Conservation (phyloP, 2,888 invertebrate species). For the Iphiclides podalirius region DNA sequence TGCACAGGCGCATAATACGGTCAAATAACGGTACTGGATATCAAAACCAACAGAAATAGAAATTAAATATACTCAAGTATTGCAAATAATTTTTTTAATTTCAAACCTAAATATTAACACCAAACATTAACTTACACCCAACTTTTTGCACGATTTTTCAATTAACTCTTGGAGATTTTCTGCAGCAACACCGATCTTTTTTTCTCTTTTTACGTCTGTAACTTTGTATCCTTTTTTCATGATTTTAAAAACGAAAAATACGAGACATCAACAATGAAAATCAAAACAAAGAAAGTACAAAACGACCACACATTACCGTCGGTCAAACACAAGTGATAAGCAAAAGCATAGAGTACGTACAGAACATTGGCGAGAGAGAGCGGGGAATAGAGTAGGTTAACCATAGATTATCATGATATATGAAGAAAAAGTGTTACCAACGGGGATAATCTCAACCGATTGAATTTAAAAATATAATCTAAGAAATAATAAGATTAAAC, state of each 20-base stretch:
- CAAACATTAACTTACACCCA: constrained; percentile 72
- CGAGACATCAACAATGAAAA: constrained; percentile 13
- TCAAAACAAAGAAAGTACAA: constrained; percentile 23
- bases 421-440: too few relatives aligned
- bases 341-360: background rate
- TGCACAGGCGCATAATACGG: constrained; percentile 28
- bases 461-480: too few relatives aligned
- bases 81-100: too few relatives aligned
- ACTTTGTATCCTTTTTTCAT: constrained; percentile 86
- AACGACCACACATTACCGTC: constrained; percentile 2
- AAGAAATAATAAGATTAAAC: too few relatives aligned
- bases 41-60: too few relatives aligned
- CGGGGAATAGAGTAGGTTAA: too few relatives aligned
- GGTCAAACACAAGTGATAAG: background rate
- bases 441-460: too few relatives aligned
- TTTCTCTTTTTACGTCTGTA: constrained; percentile 83
- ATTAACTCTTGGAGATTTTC: constrained; percentile 83
- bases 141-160: constrained; percentile 84
- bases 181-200: constrained; percentile 86
- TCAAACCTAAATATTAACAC: too few relatives aligned
- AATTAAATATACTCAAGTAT: too few relatives aligned
- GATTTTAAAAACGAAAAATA: constrained; percentile 22
- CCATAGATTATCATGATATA: too few relatives aligned
- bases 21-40: background rate
- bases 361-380: too few relatives aligned